Conservation (phyloP, 2,797 vertebrate genomes). For the Tenualosa ilisha region DNA sequence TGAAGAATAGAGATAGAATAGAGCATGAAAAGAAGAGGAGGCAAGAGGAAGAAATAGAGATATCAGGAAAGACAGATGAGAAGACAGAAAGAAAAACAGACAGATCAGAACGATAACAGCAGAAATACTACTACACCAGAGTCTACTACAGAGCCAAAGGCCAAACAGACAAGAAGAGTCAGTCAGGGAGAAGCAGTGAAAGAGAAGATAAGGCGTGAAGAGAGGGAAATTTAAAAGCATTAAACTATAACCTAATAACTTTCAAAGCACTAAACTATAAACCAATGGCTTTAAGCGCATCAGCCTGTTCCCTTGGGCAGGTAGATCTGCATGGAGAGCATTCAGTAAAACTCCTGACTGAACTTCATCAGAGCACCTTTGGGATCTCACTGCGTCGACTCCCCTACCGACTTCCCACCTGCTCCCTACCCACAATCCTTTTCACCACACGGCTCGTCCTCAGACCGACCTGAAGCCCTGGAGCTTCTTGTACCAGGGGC, state of each 20-base stretch:
- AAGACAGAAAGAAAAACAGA: neutral
- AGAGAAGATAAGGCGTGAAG: neutral
- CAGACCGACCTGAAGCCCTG: slow-evolving; percentile 88
- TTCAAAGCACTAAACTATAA: no score
- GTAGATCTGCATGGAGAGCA: no score
- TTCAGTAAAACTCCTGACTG: no score
- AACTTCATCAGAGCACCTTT: neutral
- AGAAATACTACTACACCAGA: neutral
- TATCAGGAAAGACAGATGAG: neutral
- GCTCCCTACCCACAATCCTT: neutral
- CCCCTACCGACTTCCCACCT: neutral
- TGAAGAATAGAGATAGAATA: slow-evolving; percentile 21
- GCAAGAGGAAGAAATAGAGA: neutral
- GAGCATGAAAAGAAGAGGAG: neutral
- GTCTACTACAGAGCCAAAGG: neutral
- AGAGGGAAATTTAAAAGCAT: neutral
- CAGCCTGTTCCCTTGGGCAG: neutral
- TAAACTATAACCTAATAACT: no score
- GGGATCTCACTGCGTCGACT: neutral
- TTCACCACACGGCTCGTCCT: neutral
- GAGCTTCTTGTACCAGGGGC: slow-evolving; percentile 93
- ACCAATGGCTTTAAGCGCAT: neutral
- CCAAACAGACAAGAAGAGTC: neutral
- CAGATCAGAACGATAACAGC: neutral
- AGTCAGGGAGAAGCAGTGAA: neutral